Evolutionary conservation across 2,888 invertebrate species (phyloP).

Genomic region (Hypolimnas misippus): DNA sequence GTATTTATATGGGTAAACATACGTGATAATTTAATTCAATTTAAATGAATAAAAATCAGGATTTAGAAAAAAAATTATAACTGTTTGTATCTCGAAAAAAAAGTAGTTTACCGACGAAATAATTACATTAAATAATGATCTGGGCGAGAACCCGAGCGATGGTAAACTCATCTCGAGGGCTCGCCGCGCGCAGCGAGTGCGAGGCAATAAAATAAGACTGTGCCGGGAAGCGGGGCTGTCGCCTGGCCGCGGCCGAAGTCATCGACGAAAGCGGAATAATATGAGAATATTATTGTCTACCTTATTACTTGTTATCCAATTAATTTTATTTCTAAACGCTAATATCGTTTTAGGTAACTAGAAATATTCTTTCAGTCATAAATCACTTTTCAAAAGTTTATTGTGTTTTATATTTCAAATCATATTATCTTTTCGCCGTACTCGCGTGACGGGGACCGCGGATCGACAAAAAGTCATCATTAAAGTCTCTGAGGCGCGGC

Average conservation of each 20-base stretch:
- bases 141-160: slow-evolving; percentile 67
- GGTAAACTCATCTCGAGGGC: slow-evolving; percentile 77
- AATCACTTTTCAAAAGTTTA: background rate
- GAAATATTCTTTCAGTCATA: background rate
- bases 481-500: slow-evolving; percentile 78
- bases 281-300: background rate
- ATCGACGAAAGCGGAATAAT: slow-evolving; percentile 51
- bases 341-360: background rate
- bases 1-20: too few species aligned
- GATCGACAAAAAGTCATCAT: slow-evolving; percentile 79
- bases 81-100: slow-evolving; percentile 72
- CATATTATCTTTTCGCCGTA: slow-evolving; percentile 44
- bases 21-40: too few species aligned
- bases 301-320: background rate
- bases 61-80: slow-evolving; percentile 51
- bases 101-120: slow-evolving; percentile 71
- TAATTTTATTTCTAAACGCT: background rate
- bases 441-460: slow-evolving; percentile 54
- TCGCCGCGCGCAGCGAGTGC: slow-evolving; percentile 64
- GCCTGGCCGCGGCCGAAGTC: slow-evolving; percentile 43
- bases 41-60: background rate
- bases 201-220: slow-evolving; percentile 74
- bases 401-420: background rate
- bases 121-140: slow-evolving; percentile 81
- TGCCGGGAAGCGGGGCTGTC: slow-evolving; percentile 51